Evolutionary conservation across 2,113 vertebrate genomes (phyloP).

Genomic region (Salminus brasiliensis): DNA sequence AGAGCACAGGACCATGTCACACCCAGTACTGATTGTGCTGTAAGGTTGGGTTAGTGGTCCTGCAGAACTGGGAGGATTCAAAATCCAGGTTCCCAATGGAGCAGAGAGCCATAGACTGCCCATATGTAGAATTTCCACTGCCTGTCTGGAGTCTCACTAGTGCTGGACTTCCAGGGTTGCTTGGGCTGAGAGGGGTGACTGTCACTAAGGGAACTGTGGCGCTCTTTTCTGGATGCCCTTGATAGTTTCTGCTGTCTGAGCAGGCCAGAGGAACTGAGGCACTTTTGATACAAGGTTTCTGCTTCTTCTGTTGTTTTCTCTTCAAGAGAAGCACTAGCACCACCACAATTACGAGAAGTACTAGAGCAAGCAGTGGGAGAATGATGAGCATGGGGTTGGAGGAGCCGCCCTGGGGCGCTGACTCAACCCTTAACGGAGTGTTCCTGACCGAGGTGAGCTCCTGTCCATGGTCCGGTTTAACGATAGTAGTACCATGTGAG

Average conservation of each 20-base stretch:
- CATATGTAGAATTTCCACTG: conserved; percentile 44
- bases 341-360: conserved; percentile 76
- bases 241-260: conserved; percentile 51
- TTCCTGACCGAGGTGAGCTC: conserved; percentile 63
- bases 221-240: conserved; percentile 70
- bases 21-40: conserved; percentile 91
- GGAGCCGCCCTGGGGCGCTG: conserved; percentile 67
- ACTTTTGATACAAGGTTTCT: conserved; percentile 61
- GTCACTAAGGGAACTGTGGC: conserved; percentile 79
- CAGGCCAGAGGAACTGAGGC: conserved; percentile 40
- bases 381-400: conserved; percentile 75
- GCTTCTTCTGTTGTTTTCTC: conserved; percentile 74
- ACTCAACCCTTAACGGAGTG: conserved; percentile 66
- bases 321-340: conserved; percentile 74
- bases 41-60: conserved; percentile 79
- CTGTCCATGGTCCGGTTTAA: conserved; percentile 58
- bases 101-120: conserved; percentile 66
- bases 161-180: conserved; percentile 58
- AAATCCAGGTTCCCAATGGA: conserved; percentile 77
- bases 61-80: conserved; percentile 76
- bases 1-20: conserved; percentile 60
- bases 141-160: conserved; percentile 50
- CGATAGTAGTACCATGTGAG: conserved; percentile 61
- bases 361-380: conserved; percentile 75
- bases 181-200: conserved; percentile 80